Base-by-base conservation (phyloP, 1,140 invertebrate species). In the Microplitis mediator region DNA sequence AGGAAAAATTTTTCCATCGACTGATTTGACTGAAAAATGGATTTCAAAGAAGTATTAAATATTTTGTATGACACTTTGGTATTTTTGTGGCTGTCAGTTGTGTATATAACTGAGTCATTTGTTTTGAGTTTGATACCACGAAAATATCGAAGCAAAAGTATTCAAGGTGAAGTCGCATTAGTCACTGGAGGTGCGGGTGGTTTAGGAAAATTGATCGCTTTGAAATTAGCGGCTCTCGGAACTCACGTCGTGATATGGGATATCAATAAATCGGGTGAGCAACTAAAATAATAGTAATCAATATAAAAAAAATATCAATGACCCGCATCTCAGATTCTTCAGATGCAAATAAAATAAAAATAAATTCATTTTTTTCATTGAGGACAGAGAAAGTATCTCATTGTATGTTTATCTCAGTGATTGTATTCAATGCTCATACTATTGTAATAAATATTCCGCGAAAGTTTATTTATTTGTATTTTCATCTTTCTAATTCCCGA, bases 141-240 rank as follows among this genome's bases (percentile, higher is more conserved):
- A 50, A 76, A 81, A 11, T 88, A 86, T 74, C 84, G 87, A 5
- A 82, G 76, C 23, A 90, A 91, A 79, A 88, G 88, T 66, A 81
- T 97, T 23, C 88, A 88, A 54, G 92, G 91, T 14, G 92, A 96
- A 80, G 87, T 96, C 31, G 93, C 94, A 0, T 84, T 98, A 16
- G 91, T 98, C 52, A 98, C 97, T 1, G 96, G 97, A 9, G 95
- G 93, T 34, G 96, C 95, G 35, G 93, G 94, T 73, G 97, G 97
- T 50, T 89, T 99, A 34, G 97, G 97, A 6, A 90, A 93, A 67
- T 85, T 96, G n/a, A 88, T 98, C 72, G 93, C 95, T 3, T 82
- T 92, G 36, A 89, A 93, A 76, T 90, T 98, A 63, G 94, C 94
- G 0, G 89, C 92, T 77, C 89, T 95, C 50, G 94, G 95, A 69